A percentile compares a stretch with the other conserved stretches of the same genome.
These are phyloP conservation scores for Sinohyriopsis cumingii DNA, from an alignment of 2,888 invertebrate species.

Conservation along the genomic window DNA sequence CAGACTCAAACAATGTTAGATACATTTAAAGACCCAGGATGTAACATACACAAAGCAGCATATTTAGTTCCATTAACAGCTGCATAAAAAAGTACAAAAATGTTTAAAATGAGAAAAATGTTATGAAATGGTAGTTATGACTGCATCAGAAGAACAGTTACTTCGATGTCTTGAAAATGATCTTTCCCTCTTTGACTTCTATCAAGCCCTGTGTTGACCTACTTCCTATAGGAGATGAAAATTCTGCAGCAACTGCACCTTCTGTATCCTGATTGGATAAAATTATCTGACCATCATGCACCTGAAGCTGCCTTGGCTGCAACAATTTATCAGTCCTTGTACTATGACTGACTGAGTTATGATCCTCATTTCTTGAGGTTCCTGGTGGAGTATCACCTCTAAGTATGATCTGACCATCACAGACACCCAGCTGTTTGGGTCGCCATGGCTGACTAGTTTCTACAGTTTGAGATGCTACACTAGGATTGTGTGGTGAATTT, in stretches of 20 bases:
- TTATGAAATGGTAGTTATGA: no score
- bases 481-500: constrained; percentile 4
- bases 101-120: no score
- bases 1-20: no score
- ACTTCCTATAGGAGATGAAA: constrained; percentile 5
- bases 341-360: constrained; percentile 15
- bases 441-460: constrained; percentile 13
- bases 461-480: constrained; percentile 2
- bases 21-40: no score
- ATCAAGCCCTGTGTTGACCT: constrained; percentile 37
- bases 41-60: no score
- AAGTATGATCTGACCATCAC: constrained; percentile 41
- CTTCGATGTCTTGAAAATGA: constrained; percentile 35
- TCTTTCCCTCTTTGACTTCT: constrained; percentile 49
- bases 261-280: constrained; percentile 17
- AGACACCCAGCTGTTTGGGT: constrained; percentile 37
- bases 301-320: constrained; percentile 34
- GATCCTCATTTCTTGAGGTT: constrained; percentile 23
- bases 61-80: no score
- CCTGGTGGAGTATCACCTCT: constrained; percentile 29
- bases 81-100: no score
- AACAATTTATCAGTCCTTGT: constrained; percentile 7
- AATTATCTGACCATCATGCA: constrained; percentile 38
- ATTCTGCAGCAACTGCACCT: constrained; percentile 7
- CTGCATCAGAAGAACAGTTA: no score